Percentiles rank a stretch among this genome's conserved stretches.
Conservation (phyloP, 2,888 invertebrate genomes). For the Heteropelma amictum region DNA sequence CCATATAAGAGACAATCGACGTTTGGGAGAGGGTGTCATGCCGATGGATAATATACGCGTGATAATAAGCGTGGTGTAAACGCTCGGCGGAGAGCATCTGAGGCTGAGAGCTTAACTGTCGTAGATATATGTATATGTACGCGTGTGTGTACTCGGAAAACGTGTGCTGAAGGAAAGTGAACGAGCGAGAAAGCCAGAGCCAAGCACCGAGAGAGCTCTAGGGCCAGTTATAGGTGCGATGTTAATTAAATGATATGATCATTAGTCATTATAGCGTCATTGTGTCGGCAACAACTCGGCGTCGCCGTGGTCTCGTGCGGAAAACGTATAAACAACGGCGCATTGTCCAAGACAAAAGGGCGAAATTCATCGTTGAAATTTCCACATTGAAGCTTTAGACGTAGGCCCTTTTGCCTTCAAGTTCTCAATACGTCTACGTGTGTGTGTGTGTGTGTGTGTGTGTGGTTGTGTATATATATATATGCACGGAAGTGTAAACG, state of each 20-base stretch:
- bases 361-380: not conserved
- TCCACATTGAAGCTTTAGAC: not conserved
- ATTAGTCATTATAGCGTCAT: constrained; percentile 77
- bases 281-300: constrained; percentile 71
- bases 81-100: constrained; percentile 38
- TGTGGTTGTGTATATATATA: not conserved
- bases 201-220: constrained; percentile 70
- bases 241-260: constrained; percentile 78
- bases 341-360: not conserved
- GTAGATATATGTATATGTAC: not conserved
- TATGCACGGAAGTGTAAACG: not conserved
- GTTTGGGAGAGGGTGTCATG: constrained; percentile 26
- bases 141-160: not conserved
- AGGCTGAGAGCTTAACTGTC: constrained; percentile 29
- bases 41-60: constrained; percentile 68
- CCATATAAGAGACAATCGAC: constrained; percentile 61
- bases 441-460: not conserved
- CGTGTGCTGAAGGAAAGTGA: constrained; percentile 10
- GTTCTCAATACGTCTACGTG: not conserved
- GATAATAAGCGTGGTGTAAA: constrained; percentile 72
- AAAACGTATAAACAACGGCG: not conserved
- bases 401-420: not conserved
- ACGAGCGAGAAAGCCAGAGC: constrained; percentile 50
- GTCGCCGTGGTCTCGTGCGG: constrained; percentile 43
- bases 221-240: constrained; percentile 74